These are phyloP conservation scores for Piscicola geometra DNA, from an alignment of 2,888 invertebrate genomes.

Conservation along the genomic window DNA sequence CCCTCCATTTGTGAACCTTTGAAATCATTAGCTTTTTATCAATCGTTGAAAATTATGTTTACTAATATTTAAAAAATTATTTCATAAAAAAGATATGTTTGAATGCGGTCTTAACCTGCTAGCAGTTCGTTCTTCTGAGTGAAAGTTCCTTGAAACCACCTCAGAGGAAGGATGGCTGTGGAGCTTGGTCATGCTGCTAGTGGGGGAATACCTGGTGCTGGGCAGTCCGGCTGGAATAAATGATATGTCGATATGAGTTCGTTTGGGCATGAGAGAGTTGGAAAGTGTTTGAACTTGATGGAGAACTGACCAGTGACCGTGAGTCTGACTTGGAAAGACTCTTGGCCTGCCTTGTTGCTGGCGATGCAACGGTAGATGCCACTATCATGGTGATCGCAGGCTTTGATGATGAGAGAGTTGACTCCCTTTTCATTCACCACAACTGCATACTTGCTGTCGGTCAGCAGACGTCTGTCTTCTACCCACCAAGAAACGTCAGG, in stretches of 20 bases:
- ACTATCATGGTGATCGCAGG: constrained; percentile 76
- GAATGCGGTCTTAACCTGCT: background rate
- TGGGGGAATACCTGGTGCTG: constrained; percentile 21
- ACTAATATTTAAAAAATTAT: too few relatives aligned
- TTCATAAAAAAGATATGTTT: too few relatives aligned
- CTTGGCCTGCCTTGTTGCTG: constrained; percentile 87
- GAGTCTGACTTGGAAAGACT: constrained; percentile 79
- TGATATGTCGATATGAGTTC: background rate
- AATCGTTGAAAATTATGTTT: too few relatives aligned
- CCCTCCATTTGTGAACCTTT: too few relatives aligned
- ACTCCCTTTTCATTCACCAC: constrained; percentile 94
- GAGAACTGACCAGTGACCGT: constrained; percentile 64
- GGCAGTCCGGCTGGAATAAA: background rate
- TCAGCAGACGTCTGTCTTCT: constrained; percentile 66
- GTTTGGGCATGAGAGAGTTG: background rate
- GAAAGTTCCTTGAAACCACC: constrained; percentile 19
- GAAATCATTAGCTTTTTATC: too few relatives aligned
- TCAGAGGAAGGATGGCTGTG: background rate
- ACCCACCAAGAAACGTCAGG: constrained; percentile 73
- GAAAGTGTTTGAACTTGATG: background rate
- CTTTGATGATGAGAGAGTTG: constrained; percentile 91
- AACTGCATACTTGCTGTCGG: constrained; percentile 67
- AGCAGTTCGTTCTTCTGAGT: constrained; percentile 27
- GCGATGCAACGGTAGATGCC: constrained; percentile 87
- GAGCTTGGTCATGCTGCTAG: constrained; percentile 21